Evolutionary conservation across 2,888 invertebrate species (phyloP), one percentile per base, ranked within the genome.

Genomic region (Phania funesta): DNA sequence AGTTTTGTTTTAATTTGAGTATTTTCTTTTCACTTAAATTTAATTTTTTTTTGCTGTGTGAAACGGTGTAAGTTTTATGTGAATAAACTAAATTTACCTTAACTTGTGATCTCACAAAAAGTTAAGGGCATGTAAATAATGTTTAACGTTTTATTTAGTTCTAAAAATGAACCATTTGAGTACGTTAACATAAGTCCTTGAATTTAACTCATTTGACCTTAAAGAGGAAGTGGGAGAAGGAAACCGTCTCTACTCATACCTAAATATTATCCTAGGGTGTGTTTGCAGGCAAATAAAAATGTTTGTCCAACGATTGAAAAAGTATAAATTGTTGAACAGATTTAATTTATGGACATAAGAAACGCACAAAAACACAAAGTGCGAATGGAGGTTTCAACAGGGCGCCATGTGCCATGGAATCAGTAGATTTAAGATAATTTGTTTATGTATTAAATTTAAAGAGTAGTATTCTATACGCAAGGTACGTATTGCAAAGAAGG

Each of bases 61-160:
- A 74, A 74, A 74, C 11, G 22, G 74, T 74, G 46, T 74, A 56
- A 74, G 26, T 24, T n/a, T 60, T 74, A 64, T 73, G 62, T 44
- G 32, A 73, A 64, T 67, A 46, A 46, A 11, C 16, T 9, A 18
- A 2, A 24, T 41, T 54, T 20, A 41, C 32, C 41, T n/a, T 44
- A 60, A 60, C 50, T 20, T 67, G 11, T 50, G 48, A 38, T 56
- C 64, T 7, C 1, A 58, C 38, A n/a, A 1, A 60, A 56, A 20
- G 29, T 60, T 67, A 58, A 76, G 48, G 50, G 76, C 68, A 38
- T 24, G 41, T 29, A 68, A 41, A 60, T 60, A 65, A 74, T 18
- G 32, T 65, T 74, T 32, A 64, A 64, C 64, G 54, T 44, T 64
- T 62, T 20, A 58, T 35, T 58, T 71, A 46, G 22, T 22, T 41